Evolutionary conservation across 2,888 invertebrate species (phyloP).

Genomic region (Zygaena filipendulae): DNA sequence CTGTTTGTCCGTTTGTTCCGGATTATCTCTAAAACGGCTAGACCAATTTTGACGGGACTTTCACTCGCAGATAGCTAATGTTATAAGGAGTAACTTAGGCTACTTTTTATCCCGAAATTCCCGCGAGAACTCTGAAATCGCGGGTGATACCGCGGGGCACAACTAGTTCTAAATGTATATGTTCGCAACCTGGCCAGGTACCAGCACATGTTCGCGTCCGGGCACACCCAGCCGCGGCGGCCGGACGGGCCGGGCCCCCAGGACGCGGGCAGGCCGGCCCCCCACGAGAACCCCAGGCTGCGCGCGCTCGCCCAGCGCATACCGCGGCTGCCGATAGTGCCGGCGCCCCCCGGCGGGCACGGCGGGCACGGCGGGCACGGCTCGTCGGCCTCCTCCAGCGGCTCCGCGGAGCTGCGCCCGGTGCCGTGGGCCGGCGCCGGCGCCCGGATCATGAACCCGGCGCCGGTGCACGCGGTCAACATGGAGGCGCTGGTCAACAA

Average conservation of each 20-base stretch:
- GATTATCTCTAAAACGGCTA: too few species aligned
- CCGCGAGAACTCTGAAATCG: too few species aligned
- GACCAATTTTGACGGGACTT: too few species aligned
- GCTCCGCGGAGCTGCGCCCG: not conserved
- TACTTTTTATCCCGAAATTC: too few species aligned
- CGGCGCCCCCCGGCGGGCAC: slow-evolving; percentile 18
- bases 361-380: slow-evolving; percentile 13
- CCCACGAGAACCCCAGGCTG: slow-evolving; percentile 36
- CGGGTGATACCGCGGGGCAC: too few species aligned
- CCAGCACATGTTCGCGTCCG: slow-evolving; percentile 50
- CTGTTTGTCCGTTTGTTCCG: too few species aligned
- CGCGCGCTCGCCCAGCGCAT: slow-evolving; percentile 41
- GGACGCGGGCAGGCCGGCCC: slow-evolving; percentile 28
- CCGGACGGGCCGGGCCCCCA: slow-evolving; percentile 28
- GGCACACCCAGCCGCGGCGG: slow-evolving; percentile 22
- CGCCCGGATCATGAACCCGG: slow-evolving; percentile 20
- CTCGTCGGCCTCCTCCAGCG: slow-evolving; percentile 12
- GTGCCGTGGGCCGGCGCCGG: slow-evolving; percentile 29
- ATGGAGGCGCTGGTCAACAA: slow-evolving; percentile 26
- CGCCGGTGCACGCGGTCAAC: slow-evolving; percentile 24
- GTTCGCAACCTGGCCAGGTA: too few species aligned
- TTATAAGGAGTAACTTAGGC: too few species aligned
- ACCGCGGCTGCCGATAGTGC: slow-evolving; percentile 33
- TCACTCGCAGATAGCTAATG: too few species aligned
- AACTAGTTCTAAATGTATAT: too few species aligned